A percentile compares a stretch with the other conserved stretches of the same genome.
Evolutionary conservation across 2,888 invertebrate genomes (phyloP).

Genomic region (Dione vanillae): DNA sequence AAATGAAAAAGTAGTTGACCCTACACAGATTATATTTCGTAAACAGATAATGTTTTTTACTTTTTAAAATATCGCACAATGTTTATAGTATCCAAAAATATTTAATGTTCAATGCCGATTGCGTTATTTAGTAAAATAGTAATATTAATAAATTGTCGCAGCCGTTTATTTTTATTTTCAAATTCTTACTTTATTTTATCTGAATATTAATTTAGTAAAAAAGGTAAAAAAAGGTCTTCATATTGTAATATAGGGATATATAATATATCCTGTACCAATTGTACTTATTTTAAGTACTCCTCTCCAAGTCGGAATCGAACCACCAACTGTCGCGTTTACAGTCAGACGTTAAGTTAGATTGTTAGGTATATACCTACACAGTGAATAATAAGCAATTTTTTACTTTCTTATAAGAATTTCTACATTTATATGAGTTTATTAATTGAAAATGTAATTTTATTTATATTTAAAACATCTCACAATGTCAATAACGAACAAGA

Average conservation of each 20-base stretch:
- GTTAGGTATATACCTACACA: no score
- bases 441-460: not conserved
- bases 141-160: not conserved
- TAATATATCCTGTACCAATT: no score
- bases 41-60: not conserved
- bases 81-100: not conserved
- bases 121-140: not conserved
- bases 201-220: no score
- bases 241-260: no score
- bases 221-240: no score
- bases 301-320: no score
- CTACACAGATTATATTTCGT: not conserved
- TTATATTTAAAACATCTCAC: constrained; percentile 20
- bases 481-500: constrained; percentile 27
- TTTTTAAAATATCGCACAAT: constrained; percentile 7
- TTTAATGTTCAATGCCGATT: constrained; percentile 6
- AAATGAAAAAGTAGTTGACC: constrained; percentile 19
- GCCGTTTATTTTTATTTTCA: not conserved
- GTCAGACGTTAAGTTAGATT: no score
- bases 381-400: not conserved
- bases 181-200: not conserved
- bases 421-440: not conserved
- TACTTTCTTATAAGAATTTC: not conserved
- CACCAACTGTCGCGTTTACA: no score
- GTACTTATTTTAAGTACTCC: no score